These are phyloP conservation scores for Calcarius ornatus DNA, from an alignment of 2,113 vertebrate genomes.

Conservation along the genomic window DNA sequence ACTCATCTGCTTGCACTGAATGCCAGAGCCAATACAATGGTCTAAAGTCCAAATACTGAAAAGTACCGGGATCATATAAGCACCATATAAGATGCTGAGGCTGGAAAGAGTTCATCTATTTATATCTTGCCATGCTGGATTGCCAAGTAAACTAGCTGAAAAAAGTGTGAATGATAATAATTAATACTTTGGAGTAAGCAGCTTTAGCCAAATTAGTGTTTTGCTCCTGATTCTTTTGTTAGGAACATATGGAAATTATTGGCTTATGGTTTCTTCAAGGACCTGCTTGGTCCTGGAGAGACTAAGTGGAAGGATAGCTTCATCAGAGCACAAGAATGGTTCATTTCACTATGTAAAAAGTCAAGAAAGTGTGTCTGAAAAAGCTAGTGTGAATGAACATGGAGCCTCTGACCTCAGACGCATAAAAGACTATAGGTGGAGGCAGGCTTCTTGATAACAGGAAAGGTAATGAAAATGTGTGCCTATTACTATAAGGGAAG, in stretches of 20 bases:
- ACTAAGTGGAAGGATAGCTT: not conserved
- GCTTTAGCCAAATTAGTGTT: not conserved
- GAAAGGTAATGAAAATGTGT: not conserved
- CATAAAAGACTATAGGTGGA: not conserved
- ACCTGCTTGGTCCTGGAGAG: not conserved
- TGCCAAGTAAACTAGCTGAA: not conserved
- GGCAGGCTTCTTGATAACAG: not conserved
- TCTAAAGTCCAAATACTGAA: not conserved
- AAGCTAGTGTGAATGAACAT: not conserved
- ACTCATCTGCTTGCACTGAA: not conserved
- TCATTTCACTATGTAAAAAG: not conserved
- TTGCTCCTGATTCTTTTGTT: not conserved
- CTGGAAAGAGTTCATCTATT: not conserved
- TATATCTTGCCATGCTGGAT: not conserved
- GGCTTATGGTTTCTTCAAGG: not conserved
- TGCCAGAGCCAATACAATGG: not conserved
- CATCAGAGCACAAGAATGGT: not conserved
- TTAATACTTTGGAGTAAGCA: not conserved
- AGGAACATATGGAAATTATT: not conserved
- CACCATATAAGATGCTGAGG: not conserved
- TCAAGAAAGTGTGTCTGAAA: not conserved
- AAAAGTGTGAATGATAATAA: not conserved
- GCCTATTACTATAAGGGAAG: rapidly evolving
- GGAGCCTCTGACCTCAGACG: not conserved
- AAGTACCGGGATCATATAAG: not conserved